Evolutionary conservation across 2,888 invertebrate species (phyloP).

Genomic region (Graphium colonna): DNA sequence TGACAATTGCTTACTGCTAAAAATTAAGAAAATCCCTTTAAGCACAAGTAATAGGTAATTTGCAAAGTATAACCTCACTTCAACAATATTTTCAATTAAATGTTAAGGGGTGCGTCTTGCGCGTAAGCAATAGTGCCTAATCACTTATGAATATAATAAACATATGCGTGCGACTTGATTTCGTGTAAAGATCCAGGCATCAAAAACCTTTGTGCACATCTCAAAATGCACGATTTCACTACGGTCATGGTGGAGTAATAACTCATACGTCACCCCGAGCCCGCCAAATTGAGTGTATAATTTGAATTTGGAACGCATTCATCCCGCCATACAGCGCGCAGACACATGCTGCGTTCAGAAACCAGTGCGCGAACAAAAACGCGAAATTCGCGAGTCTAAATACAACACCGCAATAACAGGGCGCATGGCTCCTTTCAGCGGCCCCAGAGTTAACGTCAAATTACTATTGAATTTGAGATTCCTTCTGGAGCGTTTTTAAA

Average conservation of each 20-base stretch:
- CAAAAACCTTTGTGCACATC: constrained; percentile 48
- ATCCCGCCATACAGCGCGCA: constrained; percentile 51
- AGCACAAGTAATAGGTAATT: too few species aligned
- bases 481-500: constrained; percentile 71
- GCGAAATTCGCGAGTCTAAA: constrained; percentile 74
- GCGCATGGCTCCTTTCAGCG: constrained; percentile 58
- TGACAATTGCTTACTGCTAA: too few species aligned
- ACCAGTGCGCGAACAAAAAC: constrained; percentile 72
- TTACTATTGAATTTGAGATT: constrained; percentile 77
- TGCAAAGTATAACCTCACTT: too few species aligned
- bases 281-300: constrained; percentile 77
- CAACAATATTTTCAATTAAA: too few species aligned
- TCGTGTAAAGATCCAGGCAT: too few species aligned
- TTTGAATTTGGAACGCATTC: constrained; percentile 67
- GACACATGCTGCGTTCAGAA: constrained; percentile 69
- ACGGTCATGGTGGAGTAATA: constrained; percentile 66
- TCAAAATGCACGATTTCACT: constrained; percentile 66
- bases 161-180: too few species aligned
- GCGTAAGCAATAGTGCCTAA: too few species aligned
- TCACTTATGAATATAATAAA: too few species aligned
- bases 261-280: constrained; percentile 68
- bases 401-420: constrained; percentile 77
- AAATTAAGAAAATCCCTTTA: too few species aligned
- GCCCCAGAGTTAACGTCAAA: constrained; percentile 67
- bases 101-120: too few species aligned